Conservation (phyloP, 2,888 invertebrate species). For the Orthosia incerta region DNA sequence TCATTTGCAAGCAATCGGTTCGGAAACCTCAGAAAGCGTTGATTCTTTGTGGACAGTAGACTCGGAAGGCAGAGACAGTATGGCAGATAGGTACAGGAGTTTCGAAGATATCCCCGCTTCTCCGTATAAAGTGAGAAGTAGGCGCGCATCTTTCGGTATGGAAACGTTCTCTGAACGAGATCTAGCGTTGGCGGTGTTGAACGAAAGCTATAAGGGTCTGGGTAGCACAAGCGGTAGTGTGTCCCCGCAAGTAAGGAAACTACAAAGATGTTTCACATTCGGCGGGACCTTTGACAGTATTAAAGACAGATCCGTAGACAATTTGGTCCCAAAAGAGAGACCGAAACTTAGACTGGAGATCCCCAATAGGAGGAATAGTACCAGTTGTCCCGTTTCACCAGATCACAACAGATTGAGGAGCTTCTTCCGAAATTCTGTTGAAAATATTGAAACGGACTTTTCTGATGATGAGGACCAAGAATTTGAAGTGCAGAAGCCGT, state of each 20-base stretch:
- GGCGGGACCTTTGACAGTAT: slow-evolving; percentile 75
- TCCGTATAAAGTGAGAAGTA: slow-evolving; percentile 82
- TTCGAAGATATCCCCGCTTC: slow-evolving; percentile 87
- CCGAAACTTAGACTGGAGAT: slow-evolving; percentile 50
- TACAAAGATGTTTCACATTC: slow-evolving; percentile 81
- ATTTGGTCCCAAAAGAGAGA: slow-evolving; percentile 43
- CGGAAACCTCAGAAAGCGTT: slow-evolving; percentile 77
- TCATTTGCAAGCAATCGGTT: slow-evolving; percentile 80
- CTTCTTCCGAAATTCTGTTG: slow-evolving; percentile 69
- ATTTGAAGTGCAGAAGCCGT: slow-evolving; percentile 65
- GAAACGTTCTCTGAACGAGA: slow-evolving; percentile 72
- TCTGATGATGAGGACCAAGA: slow-evolving; percentile 66
- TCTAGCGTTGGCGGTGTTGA: slow-evolving; percentile 78
- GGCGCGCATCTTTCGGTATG: slow-evolving; percentile 83
- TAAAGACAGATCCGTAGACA: slow-evolving; percentile 65
- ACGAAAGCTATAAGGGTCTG: slow-evolving; percentile 81
- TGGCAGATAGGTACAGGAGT: slow-evolving; percentile 78
- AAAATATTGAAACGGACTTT: slow-evolving; percentile 64
- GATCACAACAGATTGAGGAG: slow-evolving; percentile 75
- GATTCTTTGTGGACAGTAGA: slow-evolving; percentile 81
- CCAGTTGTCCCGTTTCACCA: slow-evolving; percentile 73
- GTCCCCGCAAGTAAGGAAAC: slow-evolving; percentile 81
- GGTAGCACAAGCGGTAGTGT: slow-evolving; percentile 71
- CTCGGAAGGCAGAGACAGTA: slow-evolving; percentile 73
- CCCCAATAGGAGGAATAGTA: slow-evolving; percentile 61